Base-by-base conservation (phyloP, 2,113 vertebrate genomes). In the Leptobrachium ailaonicum region DNA sequence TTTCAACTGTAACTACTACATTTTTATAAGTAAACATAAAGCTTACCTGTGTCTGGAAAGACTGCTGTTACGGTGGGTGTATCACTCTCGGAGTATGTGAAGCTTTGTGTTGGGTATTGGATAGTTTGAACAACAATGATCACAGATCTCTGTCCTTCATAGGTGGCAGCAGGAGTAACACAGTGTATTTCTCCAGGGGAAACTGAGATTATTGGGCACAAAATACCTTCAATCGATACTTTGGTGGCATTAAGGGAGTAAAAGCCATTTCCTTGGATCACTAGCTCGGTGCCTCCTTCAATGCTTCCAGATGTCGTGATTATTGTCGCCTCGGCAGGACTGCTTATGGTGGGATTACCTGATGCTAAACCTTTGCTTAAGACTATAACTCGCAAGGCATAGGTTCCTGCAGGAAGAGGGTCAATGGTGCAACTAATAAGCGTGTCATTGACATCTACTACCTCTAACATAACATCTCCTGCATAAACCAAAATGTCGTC, bases 231-330 rank as follows among this genome's bases (percentile, higher is more conserved):
- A 0, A 96, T n/a, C 11, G 2, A 88, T 47, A 96, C 92, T 2
- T 81, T 92, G 50, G 94, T 96, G 47, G 4, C 47, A 62, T 90
- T 92, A 4, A 88, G 90, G 0, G 77, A 87, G 53, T 84, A 82
- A 67, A 96, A 96, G 11, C 95, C 95, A 32, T 95, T 96, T 41
- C 95, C 95, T 5, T 80, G 85, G 82, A 96, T 84, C 56, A 82
- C 62, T 1, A 96, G 85, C 0, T 75, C 69, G 0, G 94, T 96
- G 1, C 93, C 94, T 13, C 95, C 95, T 0, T 82, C 87, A 12
- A 89, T 53, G 82, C 95, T 95, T 76, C 95, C 95, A 0, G 79
- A 87, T 1, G 1, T 3, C 0, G 94, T 93, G 56, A 66, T 72
- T 73, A 95, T 81, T 54, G 47, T 56, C 2, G 94, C 94, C 1